Evolutionary conservation across 1,140 invertebrate species (phyloP).

Genomic region (Meteorus sp.): DNA sequence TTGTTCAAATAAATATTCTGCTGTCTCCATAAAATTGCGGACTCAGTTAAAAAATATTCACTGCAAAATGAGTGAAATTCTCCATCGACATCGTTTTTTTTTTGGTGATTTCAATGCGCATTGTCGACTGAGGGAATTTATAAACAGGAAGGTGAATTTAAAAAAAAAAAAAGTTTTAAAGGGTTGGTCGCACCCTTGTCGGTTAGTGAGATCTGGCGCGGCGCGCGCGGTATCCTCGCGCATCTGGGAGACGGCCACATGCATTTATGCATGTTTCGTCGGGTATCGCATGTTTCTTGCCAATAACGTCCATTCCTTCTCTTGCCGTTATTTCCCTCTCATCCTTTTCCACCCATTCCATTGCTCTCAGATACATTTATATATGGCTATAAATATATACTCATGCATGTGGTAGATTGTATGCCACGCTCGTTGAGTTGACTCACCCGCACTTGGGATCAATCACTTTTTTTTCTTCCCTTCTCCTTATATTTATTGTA

Average conservation of each 20-base stretch:
- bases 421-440: neutral
- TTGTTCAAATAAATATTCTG: too few relatives aligned
- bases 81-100: too few relatives aligned
- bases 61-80: too few relatives aligned
- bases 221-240: constrained; percentile 35
- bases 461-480: neutral
- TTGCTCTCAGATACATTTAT: neutral
- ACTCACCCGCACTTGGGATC: neutral
- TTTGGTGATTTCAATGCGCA: constrained; percentile 6
- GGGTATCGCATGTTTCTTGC: constrained; percentile 51
- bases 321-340: constrained; percentile 3
- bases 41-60: too few relatives aligned
- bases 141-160: constrained; percentile 20
- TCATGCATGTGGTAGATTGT: too few relatives aligned
- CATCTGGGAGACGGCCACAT: constrained; percentile 44
- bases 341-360: neutral
- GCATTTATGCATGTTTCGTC: constrained; percentile 52
- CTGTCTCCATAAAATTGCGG: too few relatives aligned
- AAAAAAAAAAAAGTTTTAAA: constrained; percentile 33
- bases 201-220: constrained; percentile 36
- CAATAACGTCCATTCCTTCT: constrained; percentile 47
- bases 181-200: constrained; percentile 41
- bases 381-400: neutral
- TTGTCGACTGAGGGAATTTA: neutral
- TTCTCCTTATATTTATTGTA: too few relatives aligned